Percentiles rank a stretch among this genome's conserved stretches.
Evolutionary conservation across 2,797 vertebrate genomes (phyloP).

Genomic region (Trematomus bernacchii): DNA sequence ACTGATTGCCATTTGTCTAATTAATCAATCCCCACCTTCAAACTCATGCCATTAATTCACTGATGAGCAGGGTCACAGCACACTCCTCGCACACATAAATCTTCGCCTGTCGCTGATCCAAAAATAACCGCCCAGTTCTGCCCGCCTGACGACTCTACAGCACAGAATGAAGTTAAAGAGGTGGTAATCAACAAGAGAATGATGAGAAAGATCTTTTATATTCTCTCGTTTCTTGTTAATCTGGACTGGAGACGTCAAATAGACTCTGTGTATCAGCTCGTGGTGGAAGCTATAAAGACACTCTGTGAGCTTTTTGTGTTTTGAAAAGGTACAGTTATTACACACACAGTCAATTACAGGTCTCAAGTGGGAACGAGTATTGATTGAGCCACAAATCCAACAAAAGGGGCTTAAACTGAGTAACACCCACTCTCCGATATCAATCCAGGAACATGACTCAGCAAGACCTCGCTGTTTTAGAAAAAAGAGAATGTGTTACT

Average conservation of each 20-base stretch:
- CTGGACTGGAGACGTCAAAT: conserved; percentile 26
- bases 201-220: not conserved
- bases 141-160: conserved; percentile 15
- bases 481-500: conserved; percentile 35
- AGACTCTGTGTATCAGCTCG: conserved; percentile 6
- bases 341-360: conserved; percentile 60
- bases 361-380: conserved; percentile 74
- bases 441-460: conserved; percentile 70
- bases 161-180: not conserved
- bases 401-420: conserved; percentile 70
- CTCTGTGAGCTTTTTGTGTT: conserved; percentile 38
- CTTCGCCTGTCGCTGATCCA: conserved; percentile 56
- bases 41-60: conserved; percentile 77
- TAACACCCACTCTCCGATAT: conserved; percentile 70
- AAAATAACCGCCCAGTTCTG: conserved; percentile 53
- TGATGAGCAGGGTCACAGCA: conserved; percentile 72
- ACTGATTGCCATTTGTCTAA: conserved; percentile 85
- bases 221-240: not conserved
- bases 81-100: conserved; percentile 67
- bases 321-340: conserved; percentile 61
- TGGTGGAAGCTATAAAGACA: conserved; percentile 31
- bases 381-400: conserved; percentile 77
- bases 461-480: conserved; percentile 47
- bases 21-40: conserved; percentile 82
- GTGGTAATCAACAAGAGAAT: conserved; percentile 7